A percentile compares a stretch with the other conserved stretches of the same genome.
Evolutionary conservation across 2,113 vertebrate species (phyloP).

Genomic region (Rhizomys pruinosus): DNA sequence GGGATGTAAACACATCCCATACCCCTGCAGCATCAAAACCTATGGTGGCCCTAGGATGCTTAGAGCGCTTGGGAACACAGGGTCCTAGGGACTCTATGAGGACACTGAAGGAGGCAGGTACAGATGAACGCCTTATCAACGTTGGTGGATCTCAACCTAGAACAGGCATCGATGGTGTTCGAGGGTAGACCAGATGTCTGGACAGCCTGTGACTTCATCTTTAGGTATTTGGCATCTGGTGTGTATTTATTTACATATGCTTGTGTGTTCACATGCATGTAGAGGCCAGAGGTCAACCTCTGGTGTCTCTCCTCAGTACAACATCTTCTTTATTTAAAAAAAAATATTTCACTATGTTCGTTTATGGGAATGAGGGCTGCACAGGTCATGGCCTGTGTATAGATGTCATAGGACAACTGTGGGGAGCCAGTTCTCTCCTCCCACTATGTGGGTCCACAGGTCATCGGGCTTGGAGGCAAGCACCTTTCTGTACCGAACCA

Average conservation of each 20-base stretch:
- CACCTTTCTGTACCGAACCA: too few species aligned
- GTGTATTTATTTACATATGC: background rate
- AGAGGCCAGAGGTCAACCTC: background rate
- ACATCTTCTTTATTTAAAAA: background rate
- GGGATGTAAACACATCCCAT: rapidly evolving
- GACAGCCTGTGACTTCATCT: background rate
- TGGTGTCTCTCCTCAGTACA: background rate
- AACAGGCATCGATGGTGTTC: background rate
- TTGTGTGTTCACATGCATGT: background rate
- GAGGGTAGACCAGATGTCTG: background rate
- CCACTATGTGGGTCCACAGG: too few species aligned
- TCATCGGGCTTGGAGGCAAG: too few species aligned
- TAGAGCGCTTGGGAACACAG: background rate
- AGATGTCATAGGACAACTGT: too few species aligned
- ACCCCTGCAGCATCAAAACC: rapidly evolving
- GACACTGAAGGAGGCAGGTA: background rate
- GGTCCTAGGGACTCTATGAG: background rate
- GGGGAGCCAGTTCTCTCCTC: too few species aligned
- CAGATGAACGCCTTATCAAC: background rate
- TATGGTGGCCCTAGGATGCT: rapidly evolving
- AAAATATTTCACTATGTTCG: too few species aligned
- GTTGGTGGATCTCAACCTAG: background rate
- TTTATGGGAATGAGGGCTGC: too few species aligned
- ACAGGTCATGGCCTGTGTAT: too few species aligned
- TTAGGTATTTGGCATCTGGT: background rate